Conservation (phyloP, 2,113 vertebrate genomes). For the Sitta europaea region DNA sequence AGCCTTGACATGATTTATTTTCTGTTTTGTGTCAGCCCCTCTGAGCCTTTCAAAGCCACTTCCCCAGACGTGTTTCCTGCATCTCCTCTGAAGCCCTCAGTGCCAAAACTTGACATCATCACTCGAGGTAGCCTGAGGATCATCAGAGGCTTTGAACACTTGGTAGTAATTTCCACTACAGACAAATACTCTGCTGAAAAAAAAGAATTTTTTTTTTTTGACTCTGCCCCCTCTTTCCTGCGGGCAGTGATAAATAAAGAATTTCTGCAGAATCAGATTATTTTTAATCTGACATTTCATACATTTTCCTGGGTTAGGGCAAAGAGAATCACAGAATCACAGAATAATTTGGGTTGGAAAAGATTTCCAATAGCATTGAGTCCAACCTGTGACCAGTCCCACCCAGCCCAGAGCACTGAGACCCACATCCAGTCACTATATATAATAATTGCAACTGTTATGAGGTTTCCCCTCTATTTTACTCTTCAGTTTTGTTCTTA, state of each 20-base stretch:
- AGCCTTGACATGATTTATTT: neutral
- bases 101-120: slow-evolving; percentile 14
- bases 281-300: neutral
- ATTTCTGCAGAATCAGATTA: neutral
- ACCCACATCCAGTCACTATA: neutral
- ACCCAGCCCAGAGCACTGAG: neutral
- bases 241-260: neutral
- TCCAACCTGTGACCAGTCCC: neutral
- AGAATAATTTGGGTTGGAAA: neutral
- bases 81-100: neutral
- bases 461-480: neutral
- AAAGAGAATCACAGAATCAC: neutral
- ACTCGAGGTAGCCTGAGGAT: neutral
- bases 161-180: slow-evolving; percentile 30
- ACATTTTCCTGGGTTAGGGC: neutral
- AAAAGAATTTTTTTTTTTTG: neutral
- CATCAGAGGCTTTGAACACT: neutral
- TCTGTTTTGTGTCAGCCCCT: neutral
- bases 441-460: neutral
- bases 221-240: neutral
- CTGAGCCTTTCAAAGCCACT: slow-evolving; percentile 6
- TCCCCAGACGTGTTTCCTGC: neutral
- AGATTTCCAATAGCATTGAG: neutral
- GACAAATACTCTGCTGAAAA: slow-evolving; percentile 8
- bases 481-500: neutral